Conservation (phyloP, 2,888 invertebrate genomes). For the Melanchra persicariae region DNA sequence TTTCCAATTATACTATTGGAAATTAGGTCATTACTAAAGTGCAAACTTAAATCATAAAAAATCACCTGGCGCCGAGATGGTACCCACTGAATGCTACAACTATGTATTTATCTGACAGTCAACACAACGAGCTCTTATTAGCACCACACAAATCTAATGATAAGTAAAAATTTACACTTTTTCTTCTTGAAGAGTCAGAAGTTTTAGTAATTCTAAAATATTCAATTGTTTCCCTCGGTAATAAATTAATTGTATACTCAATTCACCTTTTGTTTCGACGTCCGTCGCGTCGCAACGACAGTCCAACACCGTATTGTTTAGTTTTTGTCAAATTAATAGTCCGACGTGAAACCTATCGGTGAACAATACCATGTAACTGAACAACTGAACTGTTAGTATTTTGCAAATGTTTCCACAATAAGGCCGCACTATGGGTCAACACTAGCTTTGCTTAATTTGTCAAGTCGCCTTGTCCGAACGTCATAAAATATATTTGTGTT, state of each 20-base stretch:
- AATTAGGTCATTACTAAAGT: no score
- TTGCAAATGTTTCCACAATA: conserved; percentile 58
- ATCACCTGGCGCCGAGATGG: neutral
- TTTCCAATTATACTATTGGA: no score
- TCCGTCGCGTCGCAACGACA: conserved; percentile 26
- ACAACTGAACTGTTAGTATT: conserved; percentile 51
- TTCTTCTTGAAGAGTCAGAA: neutral
- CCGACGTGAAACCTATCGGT: conserved; percentile 33
- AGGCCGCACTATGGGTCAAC: conserved; percentile 56
- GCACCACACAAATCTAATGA: conserved; percentile 2
- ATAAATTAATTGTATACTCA: conserved; percentile 21
- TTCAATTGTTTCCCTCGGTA: conserved; percentile 8
- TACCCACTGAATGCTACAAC: neutral
- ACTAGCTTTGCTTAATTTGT: conserved; percentile 52
- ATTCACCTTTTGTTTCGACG: conserved; percentile 43
- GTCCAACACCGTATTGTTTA: conserved; percentile 40
- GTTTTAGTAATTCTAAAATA: neutral
- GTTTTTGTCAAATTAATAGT: conserved; percentile 38
- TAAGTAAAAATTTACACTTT: neutral
- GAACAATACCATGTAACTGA: conserved; percentile 55
- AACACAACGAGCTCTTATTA: neutral
- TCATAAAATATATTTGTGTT: conserved; percentile 57
- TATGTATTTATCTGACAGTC: neutral
- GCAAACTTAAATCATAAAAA: no score
- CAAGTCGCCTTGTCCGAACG: conserved; percentile 46